phyloP scores from a whole-genome alignment of 1,140 invertebrate genomes.

The Hylyphantes graminicola region DNA sequence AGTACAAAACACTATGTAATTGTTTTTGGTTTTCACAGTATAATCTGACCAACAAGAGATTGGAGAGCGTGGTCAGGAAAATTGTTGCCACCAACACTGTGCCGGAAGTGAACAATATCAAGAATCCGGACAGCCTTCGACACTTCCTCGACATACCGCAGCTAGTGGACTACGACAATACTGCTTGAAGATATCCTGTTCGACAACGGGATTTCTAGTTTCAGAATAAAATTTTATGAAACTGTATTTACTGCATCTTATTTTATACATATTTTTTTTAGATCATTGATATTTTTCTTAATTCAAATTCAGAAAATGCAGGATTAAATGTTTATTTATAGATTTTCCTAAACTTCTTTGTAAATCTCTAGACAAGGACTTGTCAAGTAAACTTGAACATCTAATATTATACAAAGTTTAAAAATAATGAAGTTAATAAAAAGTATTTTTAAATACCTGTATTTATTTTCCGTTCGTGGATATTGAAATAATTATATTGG shows the following conservation, averaged over 20 bases:
- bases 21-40: conserved; percentile 67
- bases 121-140: conserved; percentile 27
- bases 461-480: too few species aligned
- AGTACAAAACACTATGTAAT: not conserved
- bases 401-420: too few species aligned
- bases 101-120: conserved; percentile 21
- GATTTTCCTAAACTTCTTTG: too few species aligned
- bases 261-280: not conserved
- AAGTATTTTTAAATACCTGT: too few species aligned
- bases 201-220: not conserved
- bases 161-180: not conserved
- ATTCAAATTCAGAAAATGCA: too few species aligned
- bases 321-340: too few species aligned
- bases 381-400: too few species aligned
- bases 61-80: conserved; percentile 73
- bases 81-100: conserved; percentile 67
- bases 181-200: not conserved
- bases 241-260: not conserved
- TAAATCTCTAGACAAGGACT: too few species aligned
- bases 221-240: not conserved
- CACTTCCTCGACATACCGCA: conserved; percentile 20
- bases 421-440: too few species aligned
- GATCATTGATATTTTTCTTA: not conserved
- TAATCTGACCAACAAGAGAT: conserved; percentile 74
- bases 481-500: too few species aligned